Conservation (phyloP, 1,140 invertebrate species). For the Drosophila miranda region DNA sequence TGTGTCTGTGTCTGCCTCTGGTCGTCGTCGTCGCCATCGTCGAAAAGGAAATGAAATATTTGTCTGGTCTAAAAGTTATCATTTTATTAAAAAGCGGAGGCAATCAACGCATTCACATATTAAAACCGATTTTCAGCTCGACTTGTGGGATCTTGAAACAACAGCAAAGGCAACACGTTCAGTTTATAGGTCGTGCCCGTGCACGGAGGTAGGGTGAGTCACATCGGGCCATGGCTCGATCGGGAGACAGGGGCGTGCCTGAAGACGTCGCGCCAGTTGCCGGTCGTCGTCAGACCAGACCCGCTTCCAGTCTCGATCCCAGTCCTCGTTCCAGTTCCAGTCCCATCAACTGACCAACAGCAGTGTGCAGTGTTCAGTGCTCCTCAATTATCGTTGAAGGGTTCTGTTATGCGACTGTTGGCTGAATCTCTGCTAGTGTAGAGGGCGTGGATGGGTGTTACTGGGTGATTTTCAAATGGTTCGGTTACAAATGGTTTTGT, state of each 20-base stretch:
- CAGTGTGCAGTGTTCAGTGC: constrained; percentile 7
- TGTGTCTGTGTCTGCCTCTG: constrained; percentile 22
- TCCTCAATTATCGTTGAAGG: constrained; percentile 35
- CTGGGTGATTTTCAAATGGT: constrained; percentile 49
- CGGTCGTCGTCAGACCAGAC: constrained; percentile 5
- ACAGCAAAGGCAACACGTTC: constrained; percentile 1
- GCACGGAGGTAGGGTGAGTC: constrained; percentile 41
- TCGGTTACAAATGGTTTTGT: constrained; percentile 52
- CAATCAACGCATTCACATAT: constrained; percentile 82
- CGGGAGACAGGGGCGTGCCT: constrained; percentile 78
- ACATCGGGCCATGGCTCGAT: constrained; percentile 10
- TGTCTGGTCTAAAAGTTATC: constrained; percentile 81
- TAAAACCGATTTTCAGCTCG: constrained; percentile 55
- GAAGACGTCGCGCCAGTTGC: constrained; percentile 69
- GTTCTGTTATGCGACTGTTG: constrained; percentile 9
- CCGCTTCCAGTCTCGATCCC: constrained; percentile 5
- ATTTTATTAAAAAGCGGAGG: constrained; percentile 81
- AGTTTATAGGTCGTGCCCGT: constrained; percentile 51
- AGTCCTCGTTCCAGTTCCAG: constrained; percentile 3
- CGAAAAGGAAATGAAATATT: constrained; percentile 81
- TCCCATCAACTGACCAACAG: constrained; percentile 62
- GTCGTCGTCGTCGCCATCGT: constrained; percentile 47
- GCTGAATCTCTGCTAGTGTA: background rate
- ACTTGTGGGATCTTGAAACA: constrained; percentile 65
- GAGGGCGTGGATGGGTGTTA: constrained; percentile 37